phyloP scores from a whole-genome alignment of 2,888 invertebrate species.

The Lycaena phlaeas region DNA sequence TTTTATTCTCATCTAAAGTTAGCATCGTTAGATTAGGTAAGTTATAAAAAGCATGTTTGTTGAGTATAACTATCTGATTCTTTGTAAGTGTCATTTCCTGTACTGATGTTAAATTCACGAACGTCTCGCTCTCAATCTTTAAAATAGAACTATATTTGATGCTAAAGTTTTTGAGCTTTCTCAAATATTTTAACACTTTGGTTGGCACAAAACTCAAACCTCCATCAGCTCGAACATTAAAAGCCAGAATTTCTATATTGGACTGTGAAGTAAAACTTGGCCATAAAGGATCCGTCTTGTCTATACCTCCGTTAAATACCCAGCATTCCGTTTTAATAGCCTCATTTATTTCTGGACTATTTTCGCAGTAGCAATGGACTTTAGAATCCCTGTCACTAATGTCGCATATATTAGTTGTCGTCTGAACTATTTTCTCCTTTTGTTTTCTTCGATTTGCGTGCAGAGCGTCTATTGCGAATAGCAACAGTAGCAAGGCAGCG shows the following conservation, averaged over 20 bases:
- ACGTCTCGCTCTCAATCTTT: slow-evolving; percentile 79
- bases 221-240: slow-evolving; percentile 80
- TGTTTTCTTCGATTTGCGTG: slow-evolving; percentile 60
- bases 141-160: slow-evolving; percentile 82
- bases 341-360: slow-evolving; percentile 64
- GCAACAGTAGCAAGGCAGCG: slow-evolving; percentile 68
- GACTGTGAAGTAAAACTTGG: slow-evolving; percentile 80
- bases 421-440: slow-evolving; percentile 47
- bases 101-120: slow-evolving; percentile 81
- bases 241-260: slow-evolving; percentile 77
- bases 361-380: slow-evolving; percentile 79
- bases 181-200: slow-evolving; percentile 77
- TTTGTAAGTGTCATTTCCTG: slow-evolving; percentile 79
- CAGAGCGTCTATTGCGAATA: slow-evolving; percentile 59
- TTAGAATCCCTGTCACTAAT: slow-evolving; percentile 69
- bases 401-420: slow-evolving; percentile 68
- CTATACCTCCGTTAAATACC: slow-evolving; percentile 80
- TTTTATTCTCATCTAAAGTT: slow-evolving; percentile 82
- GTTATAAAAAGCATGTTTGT: slow-evolving; percentile 80
- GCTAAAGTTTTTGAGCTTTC: slow-evolving; percentile 77
- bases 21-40: slow-evolving; percentile 79
- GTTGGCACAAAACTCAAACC: slow-evolving; percentile 81
- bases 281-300: slow-evolving; percentile 80
- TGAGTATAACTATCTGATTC: slow-evolving; percentile 78
- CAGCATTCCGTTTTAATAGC: slow-evolving; percentile 84